Evolutionary conservation across 2,888 invertebrate genomes (phyloP).

Genomic region (Oligia latruncula): DNA sequence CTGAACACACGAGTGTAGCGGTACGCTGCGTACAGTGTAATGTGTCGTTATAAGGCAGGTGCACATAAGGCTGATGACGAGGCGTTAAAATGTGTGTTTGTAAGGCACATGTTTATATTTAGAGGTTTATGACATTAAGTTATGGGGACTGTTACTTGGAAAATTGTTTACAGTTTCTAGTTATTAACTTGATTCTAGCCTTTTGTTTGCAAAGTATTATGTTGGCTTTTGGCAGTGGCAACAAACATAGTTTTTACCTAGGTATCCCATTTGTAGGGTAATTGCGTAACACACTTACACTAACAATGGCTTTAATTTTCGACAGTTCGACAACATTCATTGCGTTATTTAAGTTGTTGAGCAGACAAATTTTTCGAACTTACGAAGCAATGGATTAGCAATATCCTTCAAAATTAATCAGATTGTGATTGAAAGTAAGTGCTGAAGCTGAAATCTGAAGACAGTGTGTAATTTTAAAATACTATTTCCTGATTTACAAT

Average conservation of each 20-base stretch:
- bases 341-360: background rate
- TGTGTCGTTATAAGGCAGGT: constrained; percentile 25
- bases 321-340: too few relatives aligned
- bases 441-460: background rate
- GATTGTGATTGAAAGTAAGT: background rate
- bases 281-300: too few relatives aligned
- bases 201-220: constrained; percentile 10
- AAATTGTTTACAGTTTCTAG: constrained; percentile 31
- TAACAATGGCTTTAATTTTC: too few relatives aligned
- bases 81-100: constrained; percentile 19
- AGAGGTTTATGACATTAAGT: constrained; percentile 19
- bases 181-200: constrained; percentile 1
- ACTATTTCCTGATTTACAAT: background rate
- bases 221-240: background rate
- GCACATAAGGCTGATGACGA: constrained; percentile 32
- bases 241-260: background rate
- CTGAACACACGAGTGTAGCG: constrained; percentile 29
- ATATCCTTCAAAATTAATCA: background rate
- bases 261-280: too few relatives aligned
- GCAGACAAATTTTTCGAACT: background rate
- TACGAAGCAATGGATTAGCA: too few relatives aligned
- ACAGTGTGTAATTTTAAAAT: background rate
- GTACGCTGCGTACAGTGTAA: constrained; percentile 31
- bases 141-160: constrained; percentile 8
- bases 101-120: constrained; percentile 26